A percentile compares a stretch with the other conserved stretches of the same genome.
These are phyloP conservation scores for Molossus alvarezi DNA, from an alignment of 2,797 vertebrate species.

Conservation along the genomic window DNA sequence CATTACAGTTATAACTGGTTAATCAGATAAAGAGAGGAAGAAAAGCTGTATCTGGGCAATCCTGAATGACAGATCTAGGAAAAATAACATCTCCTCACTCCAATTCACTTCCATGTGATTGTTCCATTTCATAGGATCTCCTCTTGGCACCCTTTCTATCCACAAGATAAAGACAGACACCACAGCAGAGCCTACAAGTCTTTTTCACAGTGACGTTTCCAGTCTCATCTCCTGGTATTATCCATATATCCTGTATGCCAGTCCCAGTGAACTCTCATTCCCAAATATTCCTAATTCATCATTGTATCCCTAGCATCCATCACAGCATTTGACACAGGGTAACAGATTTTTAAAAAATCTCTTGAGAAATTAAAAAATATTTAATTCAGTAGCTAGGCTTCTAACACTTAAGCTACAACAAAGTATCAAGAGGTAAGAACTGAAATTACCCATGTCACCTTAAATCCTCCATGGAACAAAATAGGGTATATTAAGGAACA, in stretches of 20 bases:
- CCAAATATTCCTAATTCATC: constrained; percentile 14
- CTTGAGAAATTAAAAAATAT: constrained; percentile 31
- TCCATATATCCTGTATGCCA: not conserved
- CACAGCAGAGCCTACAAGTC: not conserved
- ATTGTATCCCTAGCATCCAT: not conserved
- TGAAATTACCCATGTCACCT: not conserved
- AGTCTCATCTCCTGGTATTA: not conserved
- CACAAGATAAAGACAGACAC: not conserved
- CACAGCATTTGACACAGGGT: not conserved
- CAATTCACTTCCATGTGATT: not conserved
- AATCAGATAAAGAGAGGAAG: not conserved
- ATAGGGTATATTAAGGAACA: not conserved
- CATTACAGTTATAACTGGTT: not conserved
- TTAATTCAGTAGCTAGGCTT: constrained; percentile 41
- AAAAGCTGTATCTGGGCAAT: constrained; percentile 20
- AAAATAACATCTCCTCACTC: not conserved
- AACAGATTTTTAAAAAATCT: not conserved
- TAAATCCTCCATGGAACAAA: constrained; percentile 35
- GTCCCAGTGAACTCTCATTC: not conserved
- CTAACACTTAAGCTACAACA: not conserved
- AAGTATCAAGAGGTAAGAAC: constrained; percentile 13
- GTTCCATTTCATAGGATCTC: not conserved
- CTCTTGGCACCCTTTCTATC: not conserved
- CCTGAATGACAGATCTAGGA: not conserved
- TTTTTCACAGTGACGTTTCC: constrained; percentile 17